Base-by-base conservation (phyloP, 2,888 invertebrate genomes). In the Euphydryas editha region DNA sequence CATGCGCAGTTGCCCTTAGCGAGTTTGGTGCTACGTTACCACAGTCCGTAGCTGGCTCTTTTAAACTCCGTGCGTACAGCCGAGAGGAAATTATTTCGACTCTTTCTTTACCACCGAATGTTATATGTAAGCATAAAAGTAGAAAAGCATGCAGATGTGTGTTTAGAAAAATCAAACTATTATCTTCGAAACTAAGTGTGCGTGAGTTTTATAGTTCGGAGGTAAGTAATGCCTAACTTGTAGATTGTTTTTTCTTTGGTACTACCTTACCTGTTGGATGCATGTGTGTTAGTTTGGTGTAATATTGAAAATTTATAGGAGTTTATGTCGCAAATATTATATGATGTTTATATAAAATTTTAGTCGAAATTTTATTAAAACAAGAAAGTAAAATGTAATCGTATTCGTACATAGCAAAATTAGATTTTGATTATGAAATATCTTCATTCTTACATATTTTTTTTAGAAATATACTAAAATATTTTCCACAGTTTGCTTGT, bases 41-140 rank as follows among this genome's bases (percentile, higher is more conserved):
- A 75, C 87, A 91, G 90, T 91, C 69, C 77, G 74, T 81, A 82
- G 76, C 77, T 81, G 85, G 82, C 83, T 75, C 75, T 76, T 78
- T 73, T 63, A 68, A 78, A 70, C 74, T 73, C 65, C 83, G 79
- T 75, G 80, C 87, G 89, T 82, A 67, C 60, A 72, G 70, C 73
- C 73, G 73, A 51, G 54, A 73, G 71, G 65, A 69, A 73, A 75
- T 75, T 69, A 78, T 75, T 81, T 80, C 85, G 86, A 80, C 62
- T 70, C 70, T 71, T 65, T 65, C 64, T 64, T 21, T 70, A 81
- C 30, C 81, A 79, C 80, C 81, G 86, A 80, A 85, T 88, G 85
- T 85, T 88, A 79, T 88, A 91, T 90, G 91, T 91, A 92, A 91
- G 91, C 90, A 88, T 90, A 82, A 77, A 78, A 80, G 81, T 85